Percentiles rank a stretch among this genome's conserved stretches.
phyloP scores from a whole-genome alignment of 2,888 invertebrate genomes.

The Chironomus tentans region DNA sequence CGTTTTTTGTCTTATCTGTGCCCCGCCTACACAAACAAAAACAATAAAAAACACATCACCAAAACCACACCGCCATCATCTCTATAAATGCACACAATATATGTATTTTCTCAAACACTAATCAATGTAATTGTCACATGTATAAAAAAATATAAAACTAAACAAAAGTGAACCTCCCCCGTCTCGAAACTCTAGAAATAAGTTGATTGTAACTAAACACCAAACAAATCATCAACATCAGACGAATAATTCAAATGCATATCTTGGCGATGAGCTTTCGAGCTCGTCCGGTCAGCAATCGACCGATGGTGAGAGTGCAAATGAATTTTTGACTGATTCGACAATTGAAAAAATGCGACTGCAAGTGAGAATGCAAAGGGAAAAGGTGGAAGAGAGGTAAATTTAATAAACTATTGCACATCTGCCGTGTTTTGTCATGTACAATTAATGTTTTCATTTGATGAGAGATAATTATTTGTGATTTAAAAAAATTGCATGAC shows the following conservation, averaged over 20 bases:
- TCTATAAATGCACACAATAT: neutral
- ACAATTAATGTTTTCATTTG: neutral
- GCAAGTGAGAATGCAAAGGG: slow-evolving; percentile 67
- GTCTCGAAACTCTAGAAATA: slow-evolving; percentile 25
- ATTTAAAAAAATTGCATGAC: neutral
- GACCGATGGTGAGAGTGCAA: slow-evolving; percentile 30
- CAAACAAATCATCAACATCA: slow-evolving; percentile 16
- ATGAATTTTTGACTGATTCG: slow-evolving; percentile 67
- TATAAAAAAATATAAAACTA: neutral
- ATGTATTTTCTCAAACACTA: neutral
- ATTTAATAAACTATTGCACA: slow-evolving; percentile 30
- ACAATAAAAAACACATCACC: neutral
- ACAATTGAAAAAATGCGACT: slow-evolving; percentile 73
- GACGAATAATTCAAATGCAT: neutral
- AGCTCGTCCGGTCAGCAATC: slow-evolving; percentile 5
- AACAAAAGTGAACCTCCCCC: neutral
- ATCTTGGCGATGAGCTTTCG: neutral
- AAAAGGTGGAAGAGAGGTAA: slow-evolving; percentile 76
- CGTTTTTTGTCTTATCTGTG: neutral
- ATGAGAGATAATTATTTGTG: neutral
- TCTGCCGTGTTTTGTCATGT: neutral
- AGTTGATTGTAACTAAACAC: slow-evolving; percentile 27
- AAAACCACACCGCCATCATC: neutral
- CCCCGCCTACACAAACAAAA: neutral
- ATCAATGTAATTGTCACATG: neutral